These are phyloP conservation scores for Delphinapterus leucas DNA, from an alignment of 2,113 vertebrate species.

Conservation along the genomic window DNA sequence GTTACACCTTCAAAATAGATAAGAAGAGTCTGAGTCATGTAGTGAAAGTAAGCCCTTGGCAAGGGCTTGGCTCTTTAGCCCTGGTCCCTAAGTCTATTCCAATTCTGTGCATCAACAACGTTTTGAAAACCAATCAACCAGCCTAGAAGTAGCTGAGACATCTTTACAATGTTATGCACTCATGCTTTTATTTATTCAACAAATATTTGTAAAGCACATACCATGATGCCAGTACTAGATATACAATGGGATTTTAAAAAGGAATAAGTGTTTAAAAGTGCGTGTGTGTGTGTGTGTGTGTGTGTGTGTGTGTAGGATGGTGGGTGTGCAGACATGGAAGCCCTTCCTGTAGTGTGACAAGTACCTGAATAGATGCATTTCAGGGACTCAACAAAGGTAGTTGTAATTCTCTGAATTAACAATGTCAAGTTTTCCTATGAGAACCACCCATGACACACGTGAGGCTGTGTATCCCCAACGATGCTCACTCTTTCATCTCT, in stretches of 20 bases:
- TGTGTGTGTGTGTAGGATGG: not conserved
- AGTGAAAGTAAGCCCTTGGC: not conserved
- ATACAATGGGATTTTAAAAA: not conserved
- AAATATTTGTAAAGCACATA: not conserved
- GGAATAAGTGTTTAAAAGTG: not conserved
- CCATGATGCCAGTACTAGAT: not conserved
- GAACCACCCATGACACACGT: not conserved
- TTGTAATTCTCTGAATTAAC: not conserved
- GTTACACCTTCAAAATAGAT: not conserved
- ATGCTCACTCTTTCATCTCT: not conserved
- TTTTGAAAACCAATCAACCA: conserved; percentile 26
- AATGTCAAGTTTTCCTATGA: not conserved
- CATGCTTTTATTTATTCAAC: not conserved
- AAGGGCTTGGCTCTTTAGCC: not conserved
- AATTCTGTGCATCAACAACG: not conserved
- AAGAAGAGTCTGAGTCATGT: not conserved
- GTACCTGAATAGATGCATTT: not conserved
- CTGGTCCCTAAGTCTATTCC: not conserved
- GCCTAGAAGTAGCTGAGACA: not conserved
- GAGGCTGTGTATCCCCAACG: not conserved
- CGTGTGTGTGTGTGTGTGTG: not conserved
- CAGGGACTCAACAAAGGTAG: not conserved
- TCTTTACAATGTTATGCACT: not conserved
- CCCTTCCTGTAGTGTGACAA: not conserved
- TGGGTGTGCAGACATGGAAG: not conserved